Evolutionary conservation across 2,113 vertebrate genomes (phyloP).

Genomic region (Poeciliopsis occidentalis): DNA sequence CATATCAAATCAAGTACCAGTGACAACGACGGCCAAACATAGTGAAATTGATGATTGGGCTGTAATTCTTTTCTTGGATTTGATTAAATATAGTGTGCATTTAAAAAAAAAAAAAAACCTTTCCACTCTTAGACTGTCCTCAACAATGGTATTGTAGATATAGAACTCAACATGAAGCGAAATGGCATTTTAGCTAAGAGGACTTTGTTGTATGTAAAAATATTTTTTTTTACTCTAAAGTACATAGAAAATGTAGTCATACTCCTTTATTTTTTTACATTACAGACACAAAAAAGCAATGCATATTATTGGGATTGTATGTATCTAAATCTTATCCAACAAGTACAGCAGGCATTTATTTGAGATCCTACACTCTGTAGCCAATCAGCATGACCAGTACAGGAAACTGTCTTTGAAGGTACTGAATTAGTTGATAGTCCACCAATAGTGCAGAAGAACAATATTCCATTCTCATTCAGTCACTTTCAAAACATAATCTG

Average conservation of each 20-base stretch:
- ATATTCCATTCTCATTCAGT: too few species aligned
- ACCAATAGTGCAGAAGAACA: too few species aligned
- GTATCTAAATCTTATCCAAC: too few species aligned
- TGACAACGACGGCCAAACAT: constrained; percentile 78
- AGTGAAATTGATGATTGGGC: constrained; percentile 85
- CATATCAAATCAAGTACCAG: constrained; percentile 84
- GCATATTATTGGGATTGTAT: too few species aligned
- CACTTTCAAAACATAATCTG: too few species aligned
- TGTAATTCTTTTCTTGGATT: constrained; percentile 76
- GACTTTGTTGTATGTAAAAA: neutral
- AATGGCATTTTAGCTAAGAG: neutral
- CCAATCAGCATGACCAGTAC: too few species aligned
- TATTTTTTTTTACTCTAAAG: neutral
- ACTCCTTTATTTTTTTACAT: too few species aligned
- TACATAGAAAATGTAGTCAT: neutral
- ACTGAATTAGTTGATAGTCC: too few species aligned
- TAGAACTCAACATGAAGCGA: neutral
- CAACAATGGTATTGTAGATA: constrained; percentile 33
- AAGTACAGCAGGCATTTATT: too few species aligned
- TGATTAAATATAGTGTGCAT: constrained; percentile 79
- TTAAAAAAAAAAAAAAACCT: constrained; percentile 55
- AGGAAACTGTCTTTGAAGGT: too few species aligned
- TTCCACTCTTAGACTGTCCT: constrained; percentile 72
- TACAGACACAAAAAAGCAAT: too few species aligned
- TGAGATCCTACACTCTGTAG: too few species aligned